These are phyloP conservation scores for Hyperopisus bebe DNA, from an alignment of 2,113 vertebrate genomes.

Conservation along the genomic window DNA sequence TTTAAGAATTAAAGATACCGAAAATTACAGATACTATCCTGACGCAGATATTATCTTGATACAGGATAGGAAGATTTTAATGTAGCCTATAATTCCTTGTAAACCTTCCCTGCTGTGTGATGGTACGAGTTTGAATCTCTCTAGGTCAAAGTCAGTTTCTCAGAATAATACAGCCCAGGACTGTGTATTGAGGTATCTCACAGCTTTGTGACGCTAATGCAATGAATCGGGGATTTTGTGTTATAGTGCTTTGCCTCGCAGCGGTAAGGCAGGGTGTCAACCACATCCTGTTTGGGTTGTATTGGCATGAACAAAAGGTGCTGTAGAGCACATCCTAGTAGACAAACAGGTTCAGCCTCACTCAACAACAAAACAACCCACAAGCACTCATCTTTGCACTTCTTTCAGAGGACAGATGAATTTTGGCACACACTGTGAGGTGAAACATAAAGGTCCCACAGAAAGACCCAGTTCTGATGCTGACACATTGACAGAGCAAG, in stretches of 20 bases:
- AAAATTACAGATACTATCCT: background rate
- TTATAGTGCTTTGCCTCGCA: constrained; percentile 37
- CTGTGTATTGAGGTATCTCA: background rate
- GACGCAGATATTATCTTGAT: background rate
- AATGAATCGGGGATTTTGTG: constrained; percentile 1
- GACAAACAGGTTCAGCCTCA: constrained; percentile 37
- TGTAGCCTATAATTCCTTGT: background rate
- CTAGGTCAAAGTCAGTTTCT: background rate
- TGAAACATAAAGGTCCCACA: constrained; percentile 34
- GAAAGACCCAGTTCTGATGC: background rate
- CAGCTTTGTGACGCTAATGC: background rate
- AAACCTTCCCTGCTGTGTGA: background rate
- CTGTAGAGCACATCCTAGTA: constrained; percentile 53
- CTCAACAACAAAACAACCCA: constrained; percentile 43
- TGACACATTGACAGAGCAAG: constrained; percentile 6
- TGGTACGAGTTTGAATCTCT: background rate
- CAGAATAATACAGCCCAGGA: background rate
- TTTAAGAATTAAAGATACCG: background rate
- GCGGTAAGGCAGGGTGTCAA: constrained; percentile 35
- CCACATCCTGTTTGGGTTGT: constrained; percentile 46
- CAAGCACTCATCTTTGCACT: constrained; percentile 40
- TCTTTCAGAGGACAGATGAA: constrained; percentile 19
- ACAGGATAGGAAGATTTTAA: background rate
- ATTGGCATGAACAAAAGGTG: constrained; percentile 49
- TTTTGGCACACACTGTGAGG: constrained; percentile 17